Evolutionary conservation across 2,888 invertebrate genomes (phyloP).

Genomic region (Spilosoma lubricipeda): DNA sequence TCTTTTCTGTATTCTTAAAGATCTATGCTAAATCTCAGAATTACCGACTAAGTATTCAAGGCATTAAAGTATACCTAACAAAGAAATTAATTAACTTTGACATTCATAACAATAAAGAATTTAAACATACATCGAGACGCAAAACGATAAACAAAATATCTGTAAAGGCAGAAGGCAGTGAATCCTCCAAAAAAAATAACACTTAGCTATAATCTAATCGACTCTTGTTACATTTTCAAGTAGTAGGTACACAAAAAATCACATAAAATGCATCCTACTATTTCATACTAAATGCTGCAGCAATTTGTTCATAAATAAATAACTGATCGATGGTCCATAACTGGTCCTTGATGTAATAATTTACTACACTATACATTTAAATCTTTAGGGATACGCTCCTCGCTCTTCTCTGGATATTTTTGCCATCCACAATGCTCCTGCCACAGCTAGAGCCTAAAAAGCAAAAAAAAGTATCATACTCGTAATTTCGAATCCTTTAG

Average conservation of each 20-base stretch:
- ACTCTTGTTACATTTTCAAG: not conserved
- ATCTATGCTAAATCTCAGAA: no score
- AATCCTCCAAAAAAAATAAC: not conserved
- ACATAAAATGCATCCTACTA: slow-evolving; percentile 9
- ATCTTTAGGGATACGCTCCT: slow-evolving; percentile 62
- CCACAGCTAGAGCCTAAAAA: slow-evolving; percentile 76
- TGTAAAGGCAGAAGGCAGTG: not conserved
- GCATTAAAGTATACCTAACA: no score
- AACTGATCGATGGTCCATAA: slow-evolving; percentile 1
- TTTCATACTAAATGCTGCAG: slow-evolving; percentile 15
- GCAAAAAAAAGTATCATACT: slow-evolving; percentile 9
- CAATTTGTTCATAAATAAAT: slow-evolving; percentile 35
- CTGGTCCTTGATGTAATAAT: slow-evolving; percentile 8
- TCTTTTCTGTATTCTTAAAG: no score
- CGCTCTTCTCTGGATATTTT: slow-evolving; percentile 75
- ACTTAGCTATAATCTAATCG: not conserved
- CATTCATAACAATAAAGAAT: not conserved
- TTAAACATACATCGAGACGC: not conserved
- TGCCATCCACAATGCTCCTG: slow-evolving; percentile 78
- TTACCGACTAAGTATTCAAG: no score
- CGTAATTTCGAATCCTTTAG: no score
- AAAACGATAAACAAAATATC: not conserved
- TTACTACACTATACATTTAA: slow-evolving; percentile 13
- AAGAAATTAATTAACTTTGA: not conserved
- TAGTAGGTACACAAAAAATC: not conserved